A percentile compares a stretch with the other conserved stretches of the same genome.
Conservation (phyloP, 1,140 invertebrate species). For the Drosophila ficusphila region DNA sequence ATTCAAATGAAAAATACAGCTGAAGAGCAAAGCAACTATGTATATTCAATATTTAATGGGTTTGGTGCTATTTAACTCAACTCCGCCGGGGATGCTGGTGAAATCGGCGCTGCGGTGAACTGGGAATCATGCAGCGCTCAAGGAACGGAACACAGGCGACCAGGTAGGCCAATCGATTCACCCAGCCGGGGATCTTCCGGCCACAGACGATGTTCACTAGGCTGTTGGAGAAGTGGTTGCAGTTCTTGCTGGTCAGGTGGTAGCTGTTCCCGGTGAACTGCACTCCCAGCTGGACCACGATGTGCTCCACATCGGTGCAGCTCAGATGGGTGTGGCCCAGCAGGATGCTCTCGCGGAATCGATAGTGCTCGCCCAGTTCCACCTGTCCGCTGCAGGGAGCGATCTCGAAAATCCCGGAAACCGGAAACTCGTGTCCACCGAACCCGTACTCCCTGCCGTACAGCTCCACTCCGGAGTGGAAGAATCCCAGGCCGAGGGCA, state of each 20-base stretch:
- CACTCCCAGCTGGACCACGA: slow-evolving; percentile 95
- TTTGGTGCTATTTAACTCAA: background rate
- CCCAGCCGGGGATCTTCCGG: slow-evolving; percentile 96
- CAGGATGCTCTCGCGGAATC: slow-evolving; percentile 97
- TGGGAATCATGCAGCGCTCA: slow-evolving; percentile 92
- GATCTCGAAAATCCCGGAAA: slow-evolving; percentile 97
- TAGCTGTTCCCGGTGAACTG: slow-evolving; percentile 98
- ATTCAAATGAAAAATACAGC: no score
- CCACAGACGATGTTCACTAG: slow-evolving; percentile 96
- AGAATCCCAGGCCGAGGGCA: slow-evolving; percentile 96
- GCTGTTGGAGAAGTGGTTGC: slow-evolving; percentile 97
- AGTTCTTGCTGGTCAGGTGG: slow-evolving; percentile 99
- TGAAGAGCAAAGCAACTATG: no score
- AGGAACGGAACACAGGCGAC: slow-evolving; percentile 98
- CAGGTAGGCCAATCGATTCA: slow-evolving; percentile 97
- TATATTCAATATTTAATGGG: no score
- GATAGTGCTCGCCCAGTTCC: slow-evolving; percentile 97
- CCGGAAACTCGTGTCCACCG: slow-evolving; percentile 94
- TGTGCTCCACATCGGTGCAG: slow-evolving; percentile 93
- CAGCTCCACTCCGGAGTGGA: slow-evolving; percentile 98
- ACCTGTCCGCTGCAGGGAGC: slow-evolving; percentile 93
- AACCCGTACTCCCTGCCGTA: slow-evolving; percentile 98
- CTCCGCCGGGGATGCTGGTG: background rate
- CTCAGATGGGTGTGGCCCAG: slow-evolving; percentile 98
- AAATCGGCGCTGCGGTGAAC: background rate